Evolutionary conservation across 2,113 vertebrate genomes (phyloP).

Genomic region (Odocoileus virginianus): DNA sequence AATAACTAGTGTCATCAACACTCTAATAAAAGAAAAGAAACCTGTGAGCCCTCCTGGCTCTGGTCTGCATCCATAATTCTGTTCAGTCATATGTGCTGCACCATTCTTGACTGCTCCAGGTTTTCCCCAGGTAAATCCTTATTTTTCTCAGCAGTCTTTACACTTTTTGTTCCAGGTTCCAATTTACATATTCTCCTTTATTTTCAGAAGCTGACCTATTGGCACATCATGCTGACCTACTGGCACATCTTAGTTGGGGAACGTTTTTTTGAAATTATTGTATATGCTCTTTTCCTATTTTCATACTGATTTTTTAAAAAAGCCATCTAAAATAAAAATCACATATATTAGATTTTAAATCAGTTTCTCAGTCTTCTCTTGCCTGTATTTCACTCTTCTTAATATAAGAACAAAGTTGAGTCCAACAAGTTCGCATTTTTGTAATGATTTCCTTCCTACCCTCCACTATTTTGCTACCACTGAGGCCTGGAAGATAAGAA

Average conservation of each 20-base stretch:
- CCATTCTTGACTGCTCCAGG: neutral
- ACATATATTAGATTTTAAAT: neutral
- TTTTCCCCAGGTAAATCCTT: neutral
- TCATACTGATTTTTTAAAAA: neutral
- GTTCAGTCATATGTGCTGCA: rapidly evolving
- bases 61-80: rapidly evolving
- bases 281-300: neutral
- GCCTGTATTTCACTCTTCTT: neutral
- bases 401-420: neutral
- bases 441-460: neutral
- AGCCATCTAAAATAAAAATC: neutral
- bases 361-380: neutral
- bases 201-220: neutral
- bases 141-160: neutral
- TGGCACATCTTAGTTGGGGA: neutral
- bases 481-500: neutral
- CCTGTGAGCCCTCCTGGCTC: rapidly evolving
- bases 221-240: neutral
- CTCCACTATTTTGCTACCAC: neutral
- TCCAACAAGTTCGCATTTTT: neutral
- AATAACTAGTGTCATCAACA: neutral
- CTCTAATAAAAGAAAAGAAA: neutral
- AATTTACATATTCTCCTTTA: neutral
- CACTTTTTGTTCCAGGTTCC: neutral
- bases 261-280: neutral